phyloP scores from a whole-genome alignment of 2,797 vertebrate species.

The Phoebastria nigripes region DNA sequence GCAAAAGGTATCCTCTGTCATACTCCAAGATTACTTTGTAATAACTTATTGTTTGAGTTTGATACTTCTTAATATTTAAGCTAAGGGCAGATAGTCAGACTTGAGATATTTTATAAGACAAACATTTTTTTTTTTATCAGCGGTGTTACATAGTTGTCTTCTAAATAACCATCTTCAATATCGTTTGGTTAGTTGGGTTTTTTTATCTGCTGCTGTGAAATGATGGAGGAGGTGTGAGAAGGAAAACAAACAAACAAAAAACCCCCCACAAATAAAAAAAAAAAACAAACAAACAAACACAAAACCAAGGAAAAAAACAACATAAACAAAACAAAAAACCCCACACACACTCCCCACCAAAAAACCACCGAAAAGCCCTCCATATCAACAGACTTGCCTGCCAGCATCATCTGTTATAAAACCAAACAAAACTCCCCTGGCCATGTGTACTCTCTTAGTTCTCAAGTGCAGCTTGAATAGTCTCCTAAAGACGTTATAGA shows the following conservation, averaged over 20 bases:
- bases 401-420: fast-evolving
- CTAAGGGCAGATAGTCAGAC: not conserved
- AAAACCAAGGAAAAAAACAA: too few relatives aligned
- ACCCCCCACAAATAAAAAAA: too few relatives aligned
- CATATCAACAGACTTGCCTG: not conserved
- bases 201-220: not conserved
- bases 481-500: not conserved
- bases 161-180: not conserved
- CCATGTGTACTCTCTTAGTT: not conserved
- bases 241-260: too few relatives aligned
- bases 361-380: not conserved
- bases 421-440: not conserved
- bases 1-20: not conserved
- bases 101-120: not conserved
- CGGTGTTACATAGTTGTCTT: not conserved
- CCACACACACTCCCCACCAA: too few relatives aligned
- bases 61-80: not conserved
- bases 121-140: not conserved
- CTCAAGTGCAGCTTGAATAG: not conserved
- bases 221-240: not conserved
- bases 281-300: too few relatives aligned
- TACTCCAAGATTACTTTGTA: not conserved
- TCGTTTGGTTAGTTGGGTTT: fast-evolving
- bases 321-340: too few relatives aligned
- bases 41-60: not conserved